Evolutionary conservation across 2,797 vertebrate species (phyloP).

Genomic region (Brotula barbata): DNA sequence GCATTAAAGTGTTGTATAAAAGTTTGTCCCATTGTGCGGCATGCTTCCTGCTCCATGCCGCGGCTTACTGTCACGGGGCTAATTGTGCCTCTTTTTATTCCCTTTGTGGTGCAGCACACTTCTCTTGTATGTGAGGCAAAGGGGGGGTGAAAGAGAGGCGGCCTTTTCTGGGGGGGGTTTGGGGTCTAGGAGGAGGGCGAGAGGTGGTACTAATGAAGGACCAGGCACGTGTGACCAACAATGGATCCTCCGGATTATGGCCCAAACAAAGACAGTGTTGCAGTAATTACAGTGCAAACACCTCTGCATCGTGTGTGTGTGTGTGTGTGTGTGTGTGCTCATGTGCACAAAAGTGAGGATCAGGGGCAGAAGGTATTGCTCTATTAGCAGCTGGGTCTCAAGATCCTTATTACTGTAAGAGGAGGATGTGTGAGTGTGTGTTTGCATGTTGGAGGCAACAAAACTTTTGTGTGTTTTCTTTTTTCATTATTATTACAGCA

Average conservation of each 20-base stretch:
- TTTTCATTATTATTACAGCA: neutral
- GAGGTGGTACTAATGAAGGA: constrained; percentile 66
- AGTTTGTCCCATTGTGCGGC: constrained; percentile 71
- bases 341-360: constrained; percentile 29
- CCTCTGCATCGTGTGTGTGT: constrained; percentile 42
- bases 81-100: constrained; percentile 64
- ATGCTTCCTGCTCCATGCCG: constrained; percentile 57
- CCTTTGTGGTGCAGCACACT: constrained; percentile 78
- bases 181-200: constrained; percentile 45
- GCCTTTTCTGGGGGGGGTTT: constrained; percentile 42
- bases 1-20: constrained; percentile 73
- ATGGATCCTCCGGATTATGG: constrained; percentile 75
- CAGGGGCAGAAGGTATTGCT: constrained; percentile 59
- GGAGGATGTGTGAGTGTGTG: constrained; percentile 26
- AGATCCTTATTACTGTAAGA: constrained; percentile 54
- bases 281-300: constrained; percentile 80
- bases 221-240: constrained; percentile 76
- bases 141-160: constrained; percentile 34
- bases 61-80: constrained; percentile 67
- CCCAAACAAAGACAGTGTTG: constrained; percentile 74
- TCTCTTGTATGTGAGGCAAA: constrained; percentile 57
- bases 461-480: constrained; percentile 2
- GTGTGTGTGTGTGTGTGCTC: constrained; percentile 27
- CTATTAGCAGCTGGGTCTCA: constrained; percentile 74
- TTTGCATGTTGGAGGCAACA: neutral